Evolutionary conservation across 2,888 invertebrate species (phyloP).

Genomic region (Sminthurinus aureus): DNA sequence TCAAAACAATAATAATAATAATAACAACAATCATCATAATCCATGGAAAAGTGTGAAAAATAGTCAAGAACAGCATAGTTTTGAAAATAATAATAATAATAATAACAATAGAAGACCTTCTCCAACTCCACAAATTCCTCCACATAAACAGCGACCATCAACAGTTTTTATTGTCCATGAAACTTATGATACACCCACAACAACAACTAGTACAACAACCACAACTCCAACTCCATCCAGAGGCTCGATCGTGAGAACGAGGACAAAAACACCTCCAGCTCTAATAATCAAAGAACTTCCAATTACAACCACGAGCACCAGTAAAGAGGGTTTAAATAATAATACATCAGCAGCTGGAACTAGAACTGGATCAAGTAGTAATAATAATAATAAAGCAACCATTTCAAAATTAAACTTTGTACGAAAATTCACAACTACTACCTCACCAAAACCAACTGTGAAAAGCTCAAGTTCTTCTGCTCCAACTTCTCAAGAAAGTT

Average conservation of each 20-base stretch:
- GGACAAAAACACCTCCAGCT: constrained; percentile 10
- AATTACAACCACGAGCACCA: constrained; percentile 48
- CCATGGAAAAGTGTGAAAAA: neutral
- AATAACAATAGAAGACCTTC: neutral
- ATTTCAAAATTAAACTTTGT: constrained; percentile 55
- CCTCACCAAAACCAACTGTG: constrained; percentile 38
- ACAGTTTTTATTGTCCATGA: constrained; percentile 57
- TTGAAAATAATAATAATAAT: neutral
- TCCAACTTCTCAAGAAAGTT: constrained; percentile 8
- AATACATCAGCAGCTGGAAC: constrained; percentile 35
- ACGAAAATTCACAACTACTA: constrained; percentile 51
- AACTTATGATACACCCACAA: constrained; percentile 47
- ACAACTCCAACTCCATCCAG: neutral
- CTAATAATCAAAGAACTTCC: constrained; percentile 56
- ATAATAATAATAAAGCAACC: constrained; percentile 46
- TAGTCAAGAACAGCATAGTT: constrained; percentile 21
- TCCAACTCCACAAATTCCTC: constrained; percentile 50
- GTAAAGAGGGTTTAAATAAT: constrained; percentile 40
- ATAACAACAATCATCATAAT: constrained; percentile 9
- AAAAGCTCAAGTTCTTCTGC: constrained; percentile 28
- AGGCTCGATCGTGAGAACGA: neutral
- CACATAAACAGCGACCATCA: constrained; percentile 51
- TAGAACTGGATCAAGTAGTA: constrained; percentile 25
- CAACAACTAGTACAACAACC: constrained; percentile 37
- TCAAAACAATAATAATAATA: constrained; percentile 28